Conservation (phyloP, 2,113 vertebrate genomes). For the Centropristis striata region DNA sequence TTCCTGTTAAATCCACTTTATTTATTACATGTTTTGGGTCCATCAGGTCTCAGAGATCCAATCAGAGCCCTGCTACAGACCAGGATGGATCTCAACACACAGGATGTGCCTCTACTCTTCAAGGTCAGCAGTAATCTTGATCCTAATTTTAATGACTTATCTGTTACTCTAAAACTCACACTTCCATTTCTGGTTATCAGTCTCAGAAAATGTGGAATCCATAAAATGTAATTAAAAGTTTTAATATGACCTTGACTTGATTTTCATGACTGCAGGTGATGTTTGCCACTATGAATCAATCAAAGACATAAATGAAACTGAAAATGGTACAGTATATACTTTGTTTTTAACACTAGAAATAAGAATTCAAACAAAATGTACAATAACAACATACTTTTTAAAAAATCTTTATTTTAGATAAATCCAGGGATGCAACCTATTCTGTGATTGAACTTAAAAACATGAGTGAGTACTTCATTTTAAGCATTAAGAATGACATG, state of each 20-base stretch:
- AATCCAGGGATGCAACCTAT: not conserved
- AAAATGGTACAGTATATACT: not conserved
- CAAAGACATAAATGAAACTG: not conserved
- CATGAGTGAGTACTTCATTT: conserved; percentile 12
- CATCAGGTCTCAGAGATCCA: not conserved
- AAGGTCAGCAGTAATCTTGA: not conserved
- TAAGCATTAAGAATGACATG: not conserved
- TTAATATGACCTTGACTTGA: not conserved
- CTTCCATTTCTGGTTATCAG: not conserved
- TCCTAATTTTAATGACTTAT: too few species aligned
- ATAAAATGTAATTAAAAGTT: too few species aligned
- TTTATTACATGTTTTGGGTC: not conserved
- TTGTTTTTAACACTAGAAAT: not conserved
- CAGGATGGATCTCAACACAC: not conserved
- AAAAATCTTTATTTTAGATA: not conserved
- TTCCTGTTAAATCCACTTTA: not conserved
- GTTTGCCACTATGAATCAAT: not conserved
- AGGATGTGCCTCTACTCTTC: not conserved
- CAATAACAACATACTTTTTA: too few species aligned
- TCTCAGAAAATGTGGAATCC: too few species aligned
- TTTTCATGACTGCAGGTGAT: not conserved
- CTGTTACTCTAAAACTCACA: not conserved
- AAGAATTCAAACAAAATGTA: not conserved
- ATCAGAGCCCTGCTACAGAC: not conserved
- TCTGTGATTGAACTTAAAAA: not conserved